These are phyloP conservation scores for Tenthredo scrophulariae DNA, from an alignment of 2,888 invertebrate genomes.

Conservation along the genomic window DNA sequence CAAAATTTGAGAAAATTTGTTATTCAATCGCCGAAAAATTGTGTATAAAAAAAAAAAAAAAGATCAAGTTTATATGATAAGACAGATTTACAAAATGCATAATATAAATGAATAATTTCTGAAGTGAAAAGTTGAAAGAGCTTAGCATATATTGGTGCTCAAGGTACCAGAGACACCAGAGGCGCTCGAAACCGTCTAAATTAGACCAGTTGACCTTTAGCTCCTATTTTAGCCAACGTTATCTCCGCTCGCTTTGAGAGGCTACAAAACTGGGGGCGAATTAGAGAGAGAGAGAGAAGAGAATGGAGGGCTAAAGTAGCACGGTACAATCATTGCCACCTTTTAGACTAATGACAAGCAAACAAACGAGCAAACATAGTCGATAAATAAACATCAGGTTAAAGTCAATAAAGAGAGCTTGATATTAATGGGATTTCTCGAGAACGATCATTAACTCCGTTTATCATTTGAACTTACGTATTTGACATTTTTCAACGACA, in stretches of 20 bases:
- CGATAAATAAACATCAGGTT: slow-evolving; percentile 9
- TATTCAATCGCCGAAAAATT: too few relatives aligned
- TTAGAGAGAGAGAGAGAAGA: neutral
- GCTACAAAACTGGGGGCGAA: neutral
- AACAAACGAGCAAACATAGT: slow-evolving; percentile 2
- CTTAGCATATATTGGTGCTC: neutral
- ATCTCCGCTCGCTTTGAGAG: slow-evolving; percentile 9
- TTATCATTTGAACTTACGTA: neutral
- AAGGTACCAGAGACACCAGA: slow-evolving; percentile 12
- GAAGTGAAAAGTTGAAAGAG: neutral
- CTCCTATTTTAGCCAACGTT: slow-evolving; percentile 32
- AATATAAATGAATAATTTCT: neutral
- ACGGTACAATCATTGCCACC: slow-evolving; percentile 3
- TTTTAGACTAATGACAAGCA: slow-evolving; percentile 37
- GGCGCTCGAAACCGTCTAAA: slow-evolving; percentile 21
- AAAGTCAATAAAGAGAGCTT: neutral
- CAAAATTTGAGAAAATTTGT: too few relatives aligned
- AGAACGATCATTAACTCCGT: neutral
- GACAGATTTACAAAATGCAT: neutral
- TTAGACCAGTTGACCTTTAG: slow-evolving; percentile 42
- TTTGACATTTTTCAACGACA: neutral
- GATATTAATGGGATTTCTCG: slow-evolving; percentile 3
- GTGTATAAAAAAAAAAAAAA: too few relatives aligned
- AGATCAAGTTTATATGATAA: too few relatives aligned
- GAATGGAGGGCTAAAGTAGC: neutral